These are phyloP conservation scores for Tinea semifulvella DNA, from an alignment of 2,888 invertebrate genomes.

Conservation along the genomic window DNA sequence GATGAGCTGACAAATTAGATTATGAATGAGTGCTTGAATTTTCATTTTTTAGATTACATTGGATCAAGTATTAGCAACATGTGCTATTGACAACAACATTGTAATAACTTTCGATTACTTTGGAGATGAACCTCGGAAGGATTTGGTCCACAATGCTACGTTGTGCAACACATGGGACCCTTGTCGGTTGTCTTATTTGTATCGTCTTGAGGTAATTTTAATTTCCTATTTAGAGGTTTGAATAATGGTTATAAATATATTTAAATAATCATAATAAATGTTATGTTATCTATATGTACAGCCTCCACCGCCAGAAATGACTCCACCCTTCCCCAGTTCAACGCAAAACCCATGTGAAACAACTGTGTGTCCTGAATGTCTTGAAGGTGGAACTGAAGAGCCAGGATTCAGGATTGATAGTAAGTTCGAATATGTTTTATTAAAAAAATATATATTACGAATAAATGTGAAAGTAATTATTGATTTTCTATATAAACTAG, in stretches of 20 bases:
- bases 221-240: neutral
- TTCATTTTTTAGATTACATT: constrained; percentile 40
- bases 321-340: constrained; percentile 50
- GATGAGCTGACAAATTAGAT: too few relatives aligned
- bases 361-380: constrained; percentile 47
- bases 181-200: constrained; percentile 49
- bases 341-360: constrained; percentile 49
- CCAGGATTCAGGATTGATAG: constrained; percentile 30
- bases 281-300: constrained; percentile 26
- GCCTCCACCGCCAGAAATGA: constrained; percentile 44
- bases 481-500: too few relatives aligned
- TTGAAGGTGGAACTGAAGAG: constrained; percentile 38
- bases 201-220: constrained; percentile 46
- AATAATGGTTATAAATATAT: neutral
- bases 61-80: constrained; percentile 38
- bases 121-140: constrained; percentile 57
- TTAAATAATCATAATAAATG: neutral
- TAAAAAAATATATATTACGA: neutral
- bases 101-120: constrained; percentile 57
- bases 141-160: constrained; percentile 54
- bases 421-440: constrained; percentile 20
- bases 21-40: too few relatives aligned
- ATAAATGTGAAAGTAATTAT: neutral
- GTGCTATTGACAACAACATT: constrained; percentile 54
- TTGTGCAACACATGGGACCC: constrained; percentile 56